Base-by-base conservation (phyloP, 2,113 vertebrate genomes). In the Puntigrus tetrazona region DNA sequence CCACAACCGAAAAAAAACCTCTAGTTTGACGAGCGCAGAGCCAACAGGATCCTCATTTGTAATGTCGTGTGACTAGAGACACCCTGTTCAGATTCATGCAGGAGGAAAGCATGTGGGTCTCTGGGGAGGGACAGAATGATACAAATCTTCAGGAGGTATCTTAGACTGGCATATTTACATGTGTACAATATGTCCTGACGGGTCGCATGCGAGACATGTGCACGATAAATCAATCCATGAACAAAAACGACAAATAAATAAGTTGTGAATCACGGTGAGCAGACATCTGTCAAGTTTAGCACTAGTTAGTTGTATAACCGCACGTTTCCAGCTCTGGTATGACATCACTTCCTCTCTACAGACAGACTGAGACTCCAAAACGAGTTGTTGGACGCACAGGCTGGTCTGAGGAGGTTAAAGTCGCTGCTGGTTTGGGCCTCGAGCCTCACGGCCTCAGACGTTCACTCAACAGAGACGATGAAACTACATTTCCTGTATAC, bases 151-250 rank as follows among this genome's bases (percentile, higher is more conserved):
- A 79, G 41, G 85, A 86, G 85, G 85, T 84, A 86, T 86, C 85
- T 86, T 61, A 83, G 75, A 84, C 85, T 77, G 76, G 81, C 65
- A 47, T 86, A 86, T 86, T 86, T 86, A 84, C 81, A 86, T 75
- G 81, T 86, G 82, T 86, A 86, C 84, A 86, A 65, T 81, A 83
- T 55, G 77, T 84, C 85, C 84, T 81, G 84, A 83, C 36, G 61
- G 34, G 87, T 59, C 22, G 61, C 75, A 67, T 52, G 69, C 25
- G 52, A 83, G 34, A 88, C 84, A 31, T 67, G 81, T 84, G 77
- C 76, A 80, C 76, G 34, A 80, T 29, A 55, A 47, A 78, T 25
- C 36, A 43, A 84, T 38, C 45, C 27, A 67, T 47, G 52, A 63
- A 77, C 34, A 47, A 85, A 69, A 78, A 13, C 73, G 59, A 82